phyloP scores from a whole-genome alignment of 2,797 vertebrate genomes.

The Crenichthys baileyi region DNA sequence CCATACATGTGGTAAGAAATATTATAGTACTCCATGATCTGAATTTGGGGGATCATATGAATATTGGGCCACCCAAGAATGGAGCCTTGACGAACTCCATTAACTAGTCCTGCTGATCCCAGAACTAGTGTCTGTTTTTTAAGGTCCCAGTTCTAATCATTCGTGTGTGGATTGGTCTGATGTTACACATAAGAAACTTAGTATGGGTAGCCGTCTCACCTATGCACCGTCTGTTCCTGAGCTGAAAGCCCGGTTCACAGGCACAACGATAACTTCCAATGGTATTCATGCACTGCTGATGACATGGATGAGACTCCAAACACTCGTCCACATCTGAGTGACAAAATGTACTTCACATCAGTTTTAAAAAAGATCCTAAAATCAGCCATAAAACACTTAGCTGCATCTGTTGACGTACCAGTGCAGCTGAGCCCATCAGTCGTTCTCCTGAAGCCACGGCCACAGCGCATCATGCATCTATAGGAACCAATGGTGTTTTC shows the following conservation, averaged over 20 bases:
- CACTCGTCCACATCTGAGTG: conserved; percentile 93
- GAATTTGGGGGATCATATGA: neutral
- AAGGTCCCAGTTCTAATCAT: neutral
- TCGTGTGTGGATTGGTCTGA: neutral
- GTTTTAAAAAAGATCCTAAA: neutral
- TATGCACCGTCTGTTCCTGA: conserved; percentile 91
- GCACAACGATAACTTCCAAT: conserved; percentile 95
- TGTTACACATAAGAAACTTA: neutral
- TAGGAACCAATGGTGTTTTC: conserved; percentile 92
- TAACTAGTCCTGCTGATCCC: too few species aligned
- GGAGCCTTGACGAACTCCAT: neutral
- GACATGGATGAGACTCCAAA: conserved; percentile 90
- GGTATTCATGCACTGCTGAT: conserved; percentile 93
- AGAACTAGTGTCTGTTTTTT: neutral
- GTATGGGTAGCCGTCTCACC: conserved; percentile 76
- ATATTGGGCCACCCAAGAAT: neutral
- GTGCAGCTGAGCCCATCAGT: conserved; percentile 88
- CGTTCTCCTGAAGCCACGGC: conserved; percentile 87
- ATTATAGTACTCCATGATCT: neutral
- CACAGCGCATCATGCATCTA: conserved; percentile 87
- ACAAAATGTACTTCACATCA: neutral
- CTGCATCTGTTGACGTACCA: conserved; percentile 72
- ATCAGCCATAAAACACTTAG: neutral
- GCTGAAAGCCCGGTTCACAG: conserved; percentile 93
- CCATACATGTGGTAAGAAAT: neutral